These are phyloP conservation scores for Acleris cristana DNA, from an alignment of 2,888 invertebrate species.

Conservation along the genomic window DNA sequence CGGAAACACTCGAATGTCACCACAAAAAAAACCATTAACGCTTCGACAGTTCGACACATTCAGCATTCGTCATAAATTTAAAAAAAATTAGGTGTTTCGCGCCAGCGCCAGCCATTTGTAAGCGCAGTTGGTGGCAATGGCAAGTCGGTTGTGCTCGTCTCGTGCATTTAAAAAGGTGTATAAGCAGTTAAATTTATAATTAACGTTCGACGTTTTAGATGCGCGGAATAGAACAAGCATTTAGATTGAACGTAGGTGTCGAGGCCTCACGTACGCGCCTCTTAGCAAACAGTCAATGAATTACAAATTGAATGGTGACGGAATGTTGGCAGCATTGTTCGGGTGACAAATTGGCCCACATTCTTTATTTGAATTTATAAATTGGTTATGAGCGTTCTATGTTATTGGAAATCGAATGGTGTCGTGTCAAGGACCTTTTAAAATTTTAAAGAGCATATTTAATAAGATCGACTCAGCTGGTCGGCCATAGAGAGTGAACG, in stretches of 20 bases:
- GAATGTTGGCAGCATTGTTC: slow-evolving; percentile 42
- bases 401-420: slow-evolving; percentile 28
- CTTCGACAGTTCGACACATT: not conserved
- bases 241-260: slow-evolving; percentile 62
- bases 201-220: slow-evolving; percentile 10
- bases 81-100: not conserved
- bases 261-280: slow-evolving; percentile 59
- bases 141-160: not conserved
- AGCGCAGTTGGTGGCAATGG: slow-evolving; percentile 43
- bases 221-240: slow-evolving; percentile 32
- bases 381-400: slow-evolving; percentile 26
- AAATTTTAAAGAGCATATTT: not conserved
- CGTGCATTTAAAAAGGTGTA: slow-evolving; percentile 2
- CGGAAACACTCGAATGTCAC: not conserved
- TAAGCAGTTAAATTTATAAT: not conserved
- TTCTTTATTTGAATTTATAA: slow-evolving; percentile 35
- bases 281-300: slow-evolving; percentile 70
- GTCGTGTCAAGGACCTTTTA: slow-evolving; percentile 27
- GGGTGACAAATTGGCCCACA: slow-evolving; percentile 34
- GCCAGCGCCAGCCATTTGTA: slow-evolving; percentile 41
- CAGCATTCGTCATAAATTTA: not conserved
- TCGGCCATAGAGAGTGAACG: not conserved
- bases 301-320: slow-evolving; percentile 62
- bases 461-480: no score
- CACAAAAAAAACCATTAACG: no score